Evolutionary conservation across 2,888 invertebrate genomes (phyloP).

Genomic region (Papilio elwesi): DNA sequence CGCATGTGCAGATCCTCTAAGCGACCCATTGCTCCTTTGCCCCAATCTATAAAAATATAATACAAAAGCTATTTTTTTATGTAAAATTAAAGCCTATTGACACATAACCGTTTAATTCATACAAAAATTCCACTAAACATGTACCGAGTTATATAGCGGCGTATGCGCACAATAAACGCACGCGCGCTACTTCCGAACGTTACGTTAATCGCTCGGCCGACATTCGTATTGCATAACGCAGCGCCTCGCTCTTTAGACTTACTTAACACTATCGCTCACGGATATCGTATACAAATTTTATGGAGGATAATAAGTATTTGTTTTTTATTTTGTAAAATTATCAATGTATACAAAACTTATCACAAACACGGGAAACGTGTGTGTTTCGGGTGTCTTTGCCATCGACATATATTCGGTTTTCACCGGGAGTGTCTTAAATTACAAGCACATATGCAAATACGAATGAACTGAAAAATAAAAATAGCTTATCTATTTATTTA

Average conservation of each 20-base stretch:
- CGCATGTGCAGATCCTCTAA: too few relatives aligned
- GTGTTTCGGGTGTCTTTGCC: too few relatives aligned
- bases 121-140: slow-evolving; percentile 37
- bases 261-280: slow-evolving; percentile 31
- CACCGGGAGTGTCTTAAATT: too few relatives aligned
- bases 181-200: slow-evolving; percentile 61
- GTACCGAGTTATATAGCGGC: slow-evolving; percentile 39
- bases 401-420: too few relatives aligned
- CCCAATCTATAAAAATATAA: too few relatives aligned
- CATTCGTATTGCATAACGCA: slow-evolving; percentile 64
- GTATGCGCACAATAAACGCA: slow-evolving; percentile 43
- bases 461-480: too few relatives aligned
- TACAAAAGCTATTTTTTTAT: too few relatives aligned
- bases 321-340: not conserved
- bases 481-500: too few relatives aligned
- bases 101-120: not conserved
- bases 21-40: too few relatives aligned
- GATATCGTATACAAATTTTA: slow-evolving; percentile 27
- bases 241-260: slow-evolving; percentile 37
- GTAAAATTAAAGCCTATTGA: not conserved
- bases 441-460: too few relatives aligned
- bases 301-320: not conserved
- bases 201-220: slow-evolving; percentile 59
- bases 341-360: too few relatives aligned
- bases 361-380: too few relatives aligned